Evolutionary conservation across 2,113 vertebrate genomes (phyloP).

Genomic region (Rhynchomys soricoides): DNA sequence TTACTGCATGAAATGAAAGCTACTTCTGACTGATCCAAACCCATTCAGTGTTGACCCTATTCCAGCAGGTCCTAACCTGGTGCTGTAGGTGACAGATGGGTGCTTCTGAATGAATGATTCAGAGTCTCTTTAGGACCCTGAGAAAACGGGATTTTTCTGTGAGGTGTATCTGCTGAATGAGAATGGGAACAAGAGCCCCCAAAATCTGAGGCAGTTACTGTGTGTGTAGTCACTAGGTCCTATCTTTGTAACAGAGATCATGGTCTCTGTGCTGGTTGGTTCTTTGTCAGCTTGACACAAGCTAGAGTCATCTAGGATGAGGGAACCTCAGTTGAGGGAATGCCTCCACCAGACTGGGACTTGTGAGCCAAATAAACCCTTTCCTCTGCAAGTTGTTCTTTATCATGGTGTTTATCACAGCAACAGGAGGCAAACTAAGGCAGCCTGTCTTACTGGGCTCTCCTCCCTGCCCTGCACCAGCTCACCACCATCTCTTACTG

Average conservation of each 20-base stretch:
- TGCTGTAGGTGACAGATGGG: neutral
- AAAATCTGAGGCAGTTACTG: neutral
- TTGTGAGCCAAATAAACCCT: neutral
- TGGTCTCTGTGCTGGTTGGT: neutral
- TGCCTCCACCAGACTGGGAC: neutral
- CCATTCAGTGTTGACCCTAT: neutral
- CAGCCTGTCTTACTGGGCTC: neutral
- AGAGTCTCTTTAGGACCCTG: constrained; percentile 21
- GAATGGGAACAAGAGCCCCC: neutral
- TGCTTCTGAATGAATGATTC: neutral
- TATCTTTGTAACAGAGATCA: neutral
- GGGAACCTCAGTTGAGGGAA: neutral
- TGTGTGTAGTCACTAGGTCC: neutral
- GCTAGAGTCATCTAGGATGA: neutral
- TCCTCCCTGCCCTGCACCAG: neutral
- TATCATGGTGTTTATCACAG: neutral
- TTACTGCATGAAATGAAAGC: neutral
- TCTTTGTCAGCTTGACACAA: neutral
- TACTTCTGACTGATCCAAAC: neutral
- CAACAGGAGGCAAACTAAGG: neutral
- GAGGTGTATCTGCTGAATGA: neutral
- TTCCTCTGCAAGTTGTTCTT: neutral
- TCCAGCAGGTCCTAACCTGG: neutral
- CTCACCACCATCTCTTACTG: neutral
- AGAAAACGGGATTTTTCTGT: constrained; percentile 15